Base-by-base conservation (phyloP, 2,797 vertebrate genomes). In the Sebastiscus albofasciatus region DNA sequence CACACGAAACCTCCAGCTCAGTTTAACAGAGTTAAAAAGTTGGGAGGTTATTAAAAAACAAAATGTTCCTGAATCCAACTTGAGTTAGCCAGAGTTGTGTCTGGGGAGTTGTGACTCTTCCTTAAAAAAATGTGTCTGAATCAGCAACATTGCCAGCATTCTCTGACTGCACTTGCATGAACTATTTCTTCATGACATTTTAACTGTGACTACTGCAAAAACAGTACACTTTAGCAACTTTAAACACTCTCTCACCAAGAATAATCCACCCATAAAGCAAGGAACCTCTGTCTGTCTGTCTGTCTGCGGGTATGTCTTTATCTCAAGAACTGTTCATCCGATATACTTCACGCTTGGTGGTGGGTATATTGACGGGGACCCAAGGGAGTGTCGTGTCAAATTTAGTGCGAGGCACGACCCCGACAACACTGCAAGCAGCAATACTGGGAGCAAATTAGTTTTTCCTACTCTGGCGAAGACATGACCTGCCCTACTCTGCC, bases 31-130 rank as follows among this genome's bases (percentile, higher is more conserved):
- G 31, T 71, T 12, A 52, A 1, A 60, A 80, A 55, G 74, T 73
- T 66, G 2, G 11, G 10, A 67, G n/a, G 33, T 80, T 73, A 62
- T 77, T 72, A 22, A 29, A 49, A 61, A 67, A 72, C 2, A 46
- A 13, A 62, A 66, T 46, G 60, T 67, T 65, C 20, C 36, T 20
- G 13, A 55, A 24, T 66, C 42, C 31, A 52, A 42, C 0, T 4
- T 9, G 62, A 80, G 81, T 76, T 39, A 52, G 16, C 11, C 29
- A 0, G 2, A 24, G 42, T 26, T 81, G 42, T 72, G 54, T 74
- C 34, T 80, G 52, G 42, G 33, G 58, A 77, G 20, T 60, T 33
- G 6, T 42, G 31, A 72, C 74, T 74, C 34, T 64, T 62, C 26
- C 13, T 61, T n/a, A 13, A 6, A 60, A 13, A 11, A 70, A 13